Conservation (phyloP, 2,888 invertebrate species). For the Trichogramma dendrolimi region DNA sequence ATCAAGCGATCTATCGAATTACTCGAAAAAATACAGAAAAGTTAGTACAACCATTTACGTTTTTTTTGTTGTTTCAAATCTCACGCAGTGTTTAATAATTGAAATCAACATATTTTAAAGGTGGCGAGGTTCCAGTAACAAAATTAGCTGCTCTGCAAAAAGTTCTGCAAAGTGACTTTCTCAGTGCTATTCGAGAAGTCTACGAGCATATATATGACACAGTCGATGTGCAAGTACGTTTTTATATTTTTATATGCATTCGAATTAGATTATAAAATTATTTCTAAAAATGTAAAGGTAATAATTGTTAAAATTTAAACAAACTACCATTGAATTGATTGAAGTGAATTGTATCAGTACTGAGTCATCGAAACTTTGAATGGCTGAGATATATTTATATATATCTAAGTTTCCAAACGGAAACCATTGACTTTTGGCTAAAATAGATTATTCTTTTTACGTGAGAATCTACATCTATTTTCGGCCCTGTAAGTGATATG, state of each 20-base stretch:
- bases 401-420: too few relatives aligned
- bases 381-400: too few relatives aligned
- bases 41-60: slow-evolving; percentile 55
- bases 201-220: slow-evolving; percentile 99
- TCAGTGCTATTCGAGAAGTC: slow-evolving; percentile 95
- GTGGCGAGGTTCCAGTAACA: slow-evolving; percentile 90
- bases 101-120: slow-evolving; percentile 40
- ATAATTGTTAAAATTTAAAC: too few relatives aligned
- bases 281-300: slow-evolving; percentile 31
- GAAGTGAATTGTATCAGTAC: too few relatives aligned
- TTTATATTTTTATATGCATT: not conserved
- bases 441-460: too few relatives aligned
- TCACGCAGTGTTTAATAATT: slow-evolving; percentile 8
- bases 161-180: slow-evolving; percentile 95
- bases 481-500: too few relatives aligned
- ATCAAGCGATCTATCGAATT: slow-evolving; percentile 92
- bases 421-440: too few relatives aligned
- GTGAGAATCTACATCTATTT: too few relatives aligned
- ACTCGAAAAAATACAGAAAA: slow-evolving; percentile 92
- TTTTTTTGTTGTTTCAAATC: not conserved
- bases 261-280: slow-evolving; percentile 27
- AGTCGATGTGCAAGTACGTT: slow-evolving; percentile 80
- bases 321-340: too few relatives aligned
- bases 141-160: slow-evolving; percentile 93
- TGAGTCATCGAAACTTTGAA: too few relatives aligned